A percentile compares a stretch with the other conserved stretches of the same genome.
Conservation (phyloP, 2,888 invertebrate genomes). For the Ephialtes manifestator region DNA sequence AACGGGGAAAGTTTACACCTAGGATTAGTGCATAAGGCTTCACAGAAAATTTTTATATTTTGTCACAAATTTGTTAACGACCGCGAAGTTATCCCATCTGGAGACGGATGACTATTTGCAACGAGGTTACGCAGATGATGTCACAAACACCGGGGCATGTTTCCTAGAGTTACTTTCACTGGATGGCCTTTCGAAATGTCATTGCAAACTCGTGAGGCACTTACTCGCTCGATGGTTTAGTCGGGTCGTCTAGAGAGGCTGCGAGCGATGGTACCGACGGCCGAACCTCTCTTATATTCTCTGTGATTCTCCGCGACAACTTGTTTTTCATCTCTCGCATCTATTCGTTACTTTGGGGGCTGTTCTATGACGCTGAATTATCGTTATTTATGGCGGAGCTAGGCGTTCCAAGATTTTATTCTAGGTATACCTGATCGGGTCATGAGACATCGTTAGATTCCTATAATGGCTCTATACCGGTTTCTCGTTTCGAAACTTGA, state of each 20-base stretch:
- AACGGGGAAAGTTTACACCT: background rate
- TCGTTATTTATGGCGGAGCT: conserved; percentile 29
- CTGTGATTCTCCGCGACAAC: conserved; percentile 56
- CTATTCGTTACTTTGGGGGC: conserved; percentile 23
- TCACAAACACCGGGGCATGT: conserved; percentile 65
- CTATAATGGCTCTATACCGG: conserved; percentile 14
- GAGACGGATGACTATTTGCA: conserved; percentile 48
- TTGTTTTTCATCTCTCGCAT: conserved; percentile 67
- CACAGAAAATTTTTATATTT: background rate
- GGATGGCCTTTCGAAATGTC: conserved; percentile 83
- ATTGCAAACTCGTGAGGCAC: conserved; percentile 70
- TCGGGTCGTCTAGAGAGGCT: conserved; percentile 4
- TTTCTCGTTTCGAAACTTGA: conserved; percentile 51
- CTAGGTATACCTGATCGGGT: conserved; percentile 2
- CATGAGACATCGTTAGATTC: conserved; percentile 30
- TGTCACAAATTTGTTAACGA: conserved; percentile 22
- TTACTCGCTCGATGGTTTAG: conserved; percentile 43
- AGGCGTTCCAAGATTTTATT: conserved; percentile 31
- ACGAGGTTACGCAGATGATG: conserved; percentile 72
- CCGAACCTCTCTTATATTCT: conserved; percentile 19
- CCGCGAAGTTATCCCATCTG: conserved; percentile 43
- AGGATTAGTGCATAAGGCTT: background rate
- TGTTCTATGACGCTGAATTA: conserved; percentile 43
- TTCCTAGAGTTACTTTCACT: conserved; percentile 80
- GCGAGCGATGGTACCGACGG: conserved; percentile 29